A percentile compares a stretch with the other conserved stretches of the same genome.
Evolutionary conservation across 2,888 invertebrate genomes (phyloP).

Genomic region (Melipona beecheii): DNA sequence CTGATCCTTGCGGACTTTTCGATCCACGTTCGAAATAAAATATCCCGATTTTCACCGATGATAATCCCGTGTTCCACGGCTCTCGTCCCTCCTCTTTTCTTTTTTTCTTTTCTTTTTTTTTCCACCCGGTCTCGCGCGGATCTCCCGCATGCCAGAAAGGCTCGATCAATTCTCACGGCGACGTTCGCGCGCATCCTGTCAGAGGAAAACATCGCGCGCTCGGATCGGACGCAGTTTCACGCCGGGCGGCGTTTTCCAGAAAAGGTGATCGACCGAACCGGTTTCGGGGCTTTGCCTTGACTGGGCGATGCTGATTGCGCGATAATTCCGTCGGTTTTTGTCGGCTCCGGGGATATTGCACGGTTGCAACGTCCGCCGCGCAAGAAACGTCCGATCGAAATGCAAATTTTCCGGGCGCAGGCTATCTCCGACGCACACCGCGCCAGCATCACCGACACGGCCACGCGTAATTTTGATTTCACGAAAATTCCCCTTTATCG

Average conservation of each 20-base stretch:
- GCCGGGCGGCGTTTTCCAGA: slow-evolving; percentile 13
- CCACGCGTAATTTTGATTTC: slow-evolving; percentile 51
- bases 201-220: not conserved
- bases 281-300: slow-evolving; percentile 23
- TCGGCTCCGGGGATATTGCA: slow-evolving; percentile 5
- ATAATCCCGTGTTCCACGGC: not conserved
- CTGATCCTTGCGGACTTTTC: not conserved
- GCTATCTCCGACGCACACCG: not conserved
- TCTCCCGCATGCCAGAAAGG: not conserved
- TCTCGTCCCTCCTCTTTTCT: too few relatives aligned
- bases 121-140: not conserved
- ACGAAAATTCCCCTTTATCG: slow-evolving; percentile 41
- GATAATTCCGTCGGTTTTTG: slow-evolving; percentile 53
- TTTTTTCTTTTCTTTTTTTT: too few relatives aligned
- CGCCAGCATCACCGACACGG: too few relatives aligned
- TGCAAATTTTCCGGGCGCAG: slow-evolving; percentile 39
- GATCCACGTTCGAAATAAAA: not conserved
- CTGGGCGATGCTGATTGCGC: slow-evolving; percentile 31
- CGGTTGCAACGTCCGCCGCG: not conserved
- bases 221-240: slow-evolving; percentile 13
- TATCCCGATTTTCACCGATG: not conserved
- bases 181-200: slow-evolving; percentile 17
- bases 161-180: slow-evolving; percentile 19
- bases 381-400: slow-evolving; percentile 48
- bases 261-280: slow-evolving; percentile 29